Base-by-base conservation (phyloP, 2,113 vertebrate genomes). In the Myiagra hebetior region DNA sequence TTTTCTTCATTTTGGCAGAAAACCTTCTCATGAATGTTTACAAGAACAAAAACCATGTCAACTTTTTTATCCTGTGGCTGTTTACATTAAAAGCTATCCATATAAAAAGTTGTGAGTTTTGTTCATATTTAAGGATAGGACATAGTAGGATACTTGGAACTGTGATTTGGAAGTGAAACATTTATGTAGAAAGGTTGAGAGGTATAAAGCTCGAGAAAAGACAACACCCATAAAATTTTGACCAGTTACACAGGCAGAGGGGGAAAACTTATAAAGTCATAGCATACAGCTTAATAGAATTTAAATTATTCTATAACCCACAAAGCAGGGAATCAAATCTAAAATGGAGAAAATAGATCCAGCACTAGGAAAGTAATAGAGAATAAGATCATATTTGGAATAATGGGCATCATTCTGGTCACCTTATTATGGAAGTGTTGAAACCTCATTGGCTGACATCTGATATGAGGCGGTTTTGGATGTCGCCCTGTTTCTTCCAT, bases 401-500 rank as follows among this genome's bases (percentile, higher is more conserved):
- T 96, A 96, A 97, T 94, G 93, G 92, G 78, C 95, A 97, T 89
- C 70, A 60, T 95, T 88, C 91, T 96, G 95, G 95, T 96, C 97
- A 95, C 60, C 82, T 96, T 94, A 97, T 97, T 97, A 96, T 79
- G 79, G 94, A 90, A 92, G 26, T 52, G 85, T 93, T 92, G 95
- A 97, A 96, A 94, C 77, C 95, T 94, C 81, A 93, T 94, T 94
- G 96, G 87, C 31, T 97, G 97, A 95, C 92, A 97, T 85, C 94
- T 85, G 95, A 97, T 96, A 97, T 15, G 24, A 91, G 87, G 92
- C 85, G 27, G 65, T 97, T 98, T 94, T 93, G 94, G 97, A 95
- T 97, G 85, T 97, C 28, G 18, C 83, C 87, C 95, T 86, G 95
- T 97, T 98, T 96, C 97, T 97, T 98, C 97, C 97, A 98, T 98